phyloP scores from a whole-genome alignment of 2,797 vertebrate genomes.

The Merluccius polli region DNA sequence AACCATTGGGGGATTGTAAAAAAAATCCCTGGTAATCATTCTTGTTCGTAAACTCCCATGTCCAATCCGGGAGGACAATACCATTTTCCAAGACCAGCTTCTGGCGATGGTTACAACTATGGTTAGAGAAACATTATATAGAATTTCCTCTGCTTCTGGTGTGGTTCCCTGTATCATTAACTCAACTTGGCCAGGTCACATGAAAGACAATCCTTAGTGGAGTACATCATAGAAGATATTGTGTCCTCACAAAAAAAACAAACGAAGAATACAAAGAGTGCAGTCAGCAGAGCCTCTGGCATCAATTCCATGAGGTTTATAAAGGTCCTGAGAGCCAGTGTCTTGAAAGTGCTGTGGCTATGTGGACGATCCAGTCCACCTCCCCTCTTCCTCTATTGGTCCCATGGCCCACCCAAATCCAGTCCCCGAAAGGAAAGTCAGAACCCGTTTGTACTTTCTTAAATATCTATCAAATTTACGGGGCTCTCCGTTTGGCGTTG shows the following conservation, averaged over 20 bases:
- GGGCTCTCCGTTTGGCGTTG: neutral
- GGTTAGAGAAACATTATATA: conserved; percentile 13
- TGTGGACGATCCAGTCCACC: conserved; percentile 21
- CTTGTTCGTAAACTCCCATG: conserved; percentile 14
- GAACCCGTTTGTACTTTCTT: conserved; percentile 14
- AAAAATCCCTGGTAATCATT: neutral
- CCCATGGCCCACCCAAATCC: neutral
- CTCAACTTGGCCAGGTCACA: conserved; percentile 13
- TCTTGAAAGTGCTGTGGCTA: conserved; percentile 34
- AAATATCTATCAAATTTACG: neutral
- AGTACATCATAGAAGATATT: conserved; percentile 11
- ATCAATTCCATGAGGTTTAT: conserved; percentile 8
- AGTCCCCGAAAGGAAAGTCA: conserved; percentile 41
- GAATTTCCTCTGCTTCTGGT: conserved; percentile 29
- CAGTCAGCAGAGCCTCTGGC: conserved; percentile 25
- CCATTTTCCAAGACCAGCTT: conserved; percentile 6
- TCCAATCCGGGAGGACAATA: conserved; percentile 28
- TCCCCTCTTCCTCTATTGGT: conserved; percentile 5
- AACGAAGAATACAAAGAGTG: conserved; percentile 34
- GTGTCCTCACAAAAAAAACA: conserved; percentile 20
- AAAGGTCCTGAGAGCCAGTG: conserved; percentile 7
- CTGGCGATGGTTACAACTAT: conserved; percentile 13
- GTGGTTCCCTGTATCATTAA: conserved; percentile 20
- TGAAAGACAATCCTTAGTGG: conserved; percentile 5
- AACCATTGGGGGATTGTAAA: neutral